Base-by-base conservation (phyloP, 2,113 vertebrate genomes). In the Zosterops lateralis region DNA sequence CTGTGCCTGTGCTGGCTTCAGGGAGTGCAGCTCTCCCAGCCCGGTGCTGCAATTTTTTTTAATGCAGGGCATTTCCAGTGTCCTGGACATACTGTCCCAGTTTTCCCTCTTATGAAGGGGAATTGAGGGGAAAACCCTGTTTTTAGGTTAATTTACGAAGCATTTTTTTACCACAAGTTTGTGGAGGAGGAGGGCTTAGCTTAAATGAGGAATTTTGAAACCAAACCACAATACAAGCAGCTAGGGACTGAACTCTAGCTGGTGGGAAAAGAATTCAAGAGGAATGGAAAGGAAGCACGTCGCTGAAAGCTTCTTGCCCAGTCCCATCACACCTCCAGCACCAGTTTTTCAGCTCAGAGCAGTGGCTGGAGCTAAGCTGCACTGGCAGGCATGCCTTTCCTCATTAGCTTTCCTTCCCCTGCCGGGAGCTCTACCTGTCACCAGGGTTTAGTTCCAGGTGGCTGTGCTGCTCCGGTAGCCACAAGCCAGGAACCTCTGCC, bases 391-490 rank as follows among this genome's bases (percentile, higher is more conserved):
- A 61, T 9, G 89, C 44, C 78, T 53, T 61, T 72, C 48, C 56
- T 93, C 25, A 3, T 95, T 61, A 92, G 61, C 29, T 71, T 66
- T 57, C 64, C 40, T 83, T 71, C 45, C 29, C 14, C 66, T 84
- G 82, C 64, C 0, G 7, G 60, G 50, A 86, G 81, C 64, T 47
- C 19, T 88, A 88, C 76, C 84, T 95, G 90, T 92, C 89, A 87
- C 64, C 48, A 50, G 65, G 40, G 22, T 79, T 97, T 96, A 96
- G 54, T 85, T 96, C 89, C 84, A 95, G 89, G 87, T 81, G 87
- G 44, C 47, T 86, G 70, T 92, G 64, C 74, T 50, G 12, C 31
- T 60, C 25, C 0, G 0, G 38, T 42, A 71, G 36, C 51, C 36
- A 6, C 57, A 18, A 86, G 81, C 34, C 71, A 80, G 75, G 72